phyloP scores from a whole-genome alignment of 1,140 invertebrate genomes.

The Drosophila rhopaloa region DNA sequence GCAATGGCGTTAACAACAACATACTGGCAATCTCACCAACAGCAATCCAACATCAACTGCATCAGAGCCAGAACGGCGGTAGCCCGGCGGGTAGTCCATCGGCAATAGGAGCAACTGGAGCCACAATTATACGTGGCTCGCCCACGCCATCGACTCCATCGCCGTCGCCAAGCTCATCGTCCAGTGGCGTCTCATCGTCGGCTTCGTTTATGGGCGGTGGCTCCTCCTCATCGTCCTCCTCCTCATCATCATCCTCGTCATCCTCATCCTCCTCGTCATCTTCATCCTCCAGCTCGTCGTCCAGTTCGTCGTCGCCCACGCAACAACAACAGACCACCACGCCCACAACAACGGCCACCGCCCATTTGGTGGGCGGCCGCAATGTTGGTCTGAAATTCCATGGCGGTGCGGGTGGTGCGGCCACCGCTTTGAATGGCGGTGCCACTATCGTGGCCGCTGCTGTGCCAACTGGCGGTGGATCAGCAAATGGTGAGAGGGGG shows the following conservation, averaged over 20 bases:
- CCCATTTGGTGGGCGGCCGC: slow-evolving; percentile 57
- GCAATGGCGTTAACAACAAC: slow-evolving; percentile 16
- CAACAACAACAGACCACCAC: slow-evolving; percentile 11
- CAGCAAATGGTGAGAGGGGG: slow-evolving; percentile 57
- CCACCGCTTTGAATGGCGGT: slow-evolving; percentile 41
- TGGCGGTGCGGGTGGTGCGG: slow-evolving; percentile 22
- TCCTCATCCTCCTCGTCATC: slow-evolving; percentile 55
- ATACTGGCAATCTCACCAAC: slow-evolving; percentile 43
- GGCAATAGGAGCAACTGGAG: slow-evolving; percentile 4
- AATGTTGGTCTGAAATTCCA: slow-evolving; percentile 68
- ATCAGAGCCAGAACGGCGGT: slow-evolving; percentile 16
- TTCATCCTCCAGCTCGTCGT: slow-evolving; percentile 57
- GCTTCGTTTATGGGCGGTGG: slow-evolving; percentile 67
- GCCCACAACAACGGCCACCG: slow-evolving; percentile 20
- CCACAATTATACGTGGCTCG: slow-evolving; percentile 65
- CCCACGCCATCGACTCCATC: slow-evolving; percentile 82
- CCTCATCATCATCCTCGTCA: slow-evolving; percentile 51
- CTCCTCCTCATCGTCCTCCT: slow-evolving; percentile 54
- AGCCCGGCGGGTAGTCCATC: slow-evolving; percentile 66
- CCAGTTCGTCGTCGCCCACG: slow-evolving; percentile 57
- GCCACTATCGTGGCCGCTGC: slow-evolving; percentile 62
- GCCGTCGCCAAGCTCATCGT: slow-evolving; percentile 78
- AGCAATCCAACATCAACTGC: slow-evolving; percentile 25
- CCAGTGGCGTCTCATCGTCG: slow-evolving; percentile 77
- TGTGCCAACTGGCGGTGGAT: slow-evolving; percentile 40